phyloP scores from a whole-genome alignment of 2,797 vertebrate genomes.

The Scolopax rusticola region DNA sequence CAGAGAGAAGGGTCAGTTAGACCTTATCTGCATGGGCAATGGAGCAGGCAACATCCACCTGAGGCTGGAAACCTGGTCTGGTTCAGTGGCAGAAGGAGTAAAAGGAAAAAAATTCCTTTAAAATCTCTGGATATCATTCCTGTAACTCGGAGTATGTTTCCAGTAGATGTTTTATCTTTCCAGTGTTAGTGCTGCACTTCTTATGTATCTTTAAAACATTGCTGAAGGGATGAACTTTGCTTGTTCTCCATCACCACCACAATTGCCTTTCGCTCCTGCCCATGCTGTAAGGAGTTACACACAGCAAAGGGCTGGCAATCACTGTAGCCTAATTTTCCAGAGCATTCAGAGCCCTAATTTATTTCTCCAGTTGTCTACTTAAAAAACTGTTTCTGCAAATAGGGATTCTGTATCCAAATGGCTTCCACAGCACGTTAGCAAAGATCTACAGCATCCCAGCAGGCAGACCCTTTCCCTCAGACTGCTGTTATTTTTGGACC shows the following conservation, averaged over 20 bases:
- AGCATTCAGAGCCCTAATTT: neutral
- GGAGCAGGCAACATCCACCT: neutral
- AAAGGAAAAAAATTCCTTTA: neutral
- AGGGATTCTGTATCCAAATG: neutral
- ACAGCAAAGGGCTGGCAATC: neutral
- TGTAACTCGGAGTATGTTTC: neutral
- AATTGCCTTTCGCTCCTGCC: neutral
- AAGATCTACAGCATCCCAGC: neutral
- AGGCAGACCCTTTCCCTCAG: neutral
- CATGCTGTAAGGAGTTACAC: neutral
- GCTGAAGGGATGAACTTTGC: neutral
- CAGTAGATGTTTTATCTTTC: neutral
- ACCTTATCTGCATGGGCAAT: neutral
- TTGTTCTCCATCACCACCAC: neutral
- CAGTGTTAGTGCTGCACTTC: neutral
- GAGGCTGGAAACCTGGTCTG: neutral
- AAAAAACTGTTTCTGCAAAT: neutral
- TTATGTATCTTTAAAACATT: neutral
- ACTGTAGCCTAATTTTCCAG: neutral
- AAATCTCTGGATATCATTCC: neutral
- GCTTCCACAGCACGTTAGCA: neutral
- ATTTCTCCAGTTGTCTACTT: neutral
- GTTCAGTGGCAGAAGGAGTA: neutral
- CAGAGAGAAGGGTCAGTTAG: neutral
- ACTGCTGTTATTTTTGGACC: constrained; percentile 6